Conservation (phyloP, 1,140 invertebrate species). For the Drosophila obscura region DNA sequence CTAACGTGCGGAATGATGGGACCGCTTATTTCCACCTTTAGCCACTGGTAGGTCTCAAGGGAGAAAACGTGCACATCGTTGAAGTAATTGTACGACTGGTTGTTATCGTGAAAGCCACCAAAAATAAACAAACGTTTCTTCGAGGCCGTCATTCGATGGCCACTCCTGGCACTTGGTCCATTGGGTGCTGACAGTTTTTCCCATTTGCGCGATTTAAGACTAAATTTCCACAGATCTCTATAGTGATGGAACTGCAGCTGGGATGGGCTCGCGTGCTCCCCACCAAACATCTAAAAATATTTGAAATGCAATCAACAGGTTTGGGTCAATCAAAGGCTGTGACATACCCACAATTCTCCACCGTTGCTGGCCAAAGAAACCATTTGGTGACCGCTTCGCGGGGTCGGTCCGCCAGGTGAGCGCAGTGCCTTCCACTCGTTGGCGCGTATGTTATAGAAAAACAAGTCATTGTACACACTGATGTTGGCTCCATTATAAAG, state of each 20-base stretch:
- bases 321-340: background rate
- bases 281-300: slow-evolving; percentile 91
- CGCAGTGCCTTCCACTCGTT: slow-evolving; percentile 92
- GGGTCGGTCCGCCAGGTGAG: slow-evolving; percentile 92
- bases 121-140: slow-evolving; percentile 93
- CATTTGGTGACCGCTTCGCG: slow-evolving; percentile 94
- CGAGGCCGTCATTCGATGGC: slow-evolving; percentile 92
- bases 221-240: slow-evolving; percentile 95
- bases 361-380: slow-evolving; percentile 89
- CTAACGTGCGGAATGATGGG: slow-evolving; percentile 87
- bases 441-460: slow-evolving; percentile 92
- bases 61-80: slow-evolving; percentile 95
- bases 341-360: slow-evolving; percentile 87
- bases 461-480: slow-evolving; percentile 92
- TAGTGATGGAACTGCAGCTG: slow-evolving; percentile 98
- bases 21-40: slow-evolving; percentile 88
- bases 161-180: slow-evolving; percentile 93
- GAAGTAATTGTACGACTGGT: slow-evolving; percentile 94
- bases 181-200: slow-evolving; percentile 89
- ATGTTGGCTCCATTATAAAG: slow-evolving; percentile 95
- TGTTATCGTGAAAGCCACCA: slow-evolving; percentile 96
- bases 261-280: slow-evolving; percentile 95
- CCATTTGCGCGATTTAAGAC: slow-evolving; percentile 92
- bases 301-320: background rate
- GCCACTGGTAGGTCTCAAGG: slow-evolving; percentile 92